Evolutionary conservation across 2,888 invertebrate genomes (phyloP), one percentile per base, ranked within the genome.

Genomic region (Xanthorhoe spadicearia): DNA sequence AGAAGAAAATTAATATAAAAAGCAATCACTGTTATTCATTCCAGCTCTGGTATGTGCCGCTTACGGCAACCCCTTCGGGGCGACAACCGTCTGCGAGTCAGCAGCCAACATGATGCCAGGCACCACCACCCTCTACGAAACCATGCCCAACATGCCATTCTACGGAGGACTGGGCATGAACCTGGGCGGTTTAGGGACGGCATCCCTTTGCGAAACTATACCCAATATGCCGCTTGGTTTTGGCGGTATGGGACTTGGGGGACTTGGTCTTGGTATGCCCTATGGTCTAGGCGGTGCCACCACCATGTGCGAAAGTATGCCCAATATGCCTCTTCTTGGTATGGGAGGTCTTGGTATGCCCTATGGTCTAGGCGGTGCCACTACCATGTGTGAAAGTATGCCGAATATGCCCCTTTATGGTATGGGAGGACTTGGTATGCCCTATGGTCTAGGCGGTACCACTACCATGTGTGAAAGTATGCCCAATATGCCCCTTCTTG

Each of bases 81-180:
- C 68, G 1, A 61, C 74, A 2, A 73, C 76, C 0, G 70, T 77
- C 0, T 77, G 75, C 35, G 77, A 78, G 15, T 51, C 74, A 1
- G 5, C 49, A 0, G 71, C 76, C 9, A 74, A 68, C 23, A 1
- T 65, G n/a, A 51, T 71, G 0, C 60, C 60, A 28, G 69, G 66
- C 0, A 61, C 68, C 0, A 67, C 66, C 1, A 71, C 66, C 0
- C 61, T 71, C 49, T 71, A 66, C 7, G 71, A 67, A 18, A 59
- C 49, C 5, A 0, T 59, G 0, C 67, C 71, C 32, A 68, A 66
- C 51, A 10, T 62, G 8, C 48, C 23, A 3, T 8, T 38, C 10
- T 38, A 10, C 1, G 73, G 68, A 7, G 71, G 71, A 7, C 5
- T 68, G 1, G 71, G 68, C 9, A 58, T 59, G 2, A 58, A 61